These are phyloP conservation scores for Toxostoma redivivum DNA, from an alignment of 2,113 vertebrate species.

Conservation along the genomic window DNA sequence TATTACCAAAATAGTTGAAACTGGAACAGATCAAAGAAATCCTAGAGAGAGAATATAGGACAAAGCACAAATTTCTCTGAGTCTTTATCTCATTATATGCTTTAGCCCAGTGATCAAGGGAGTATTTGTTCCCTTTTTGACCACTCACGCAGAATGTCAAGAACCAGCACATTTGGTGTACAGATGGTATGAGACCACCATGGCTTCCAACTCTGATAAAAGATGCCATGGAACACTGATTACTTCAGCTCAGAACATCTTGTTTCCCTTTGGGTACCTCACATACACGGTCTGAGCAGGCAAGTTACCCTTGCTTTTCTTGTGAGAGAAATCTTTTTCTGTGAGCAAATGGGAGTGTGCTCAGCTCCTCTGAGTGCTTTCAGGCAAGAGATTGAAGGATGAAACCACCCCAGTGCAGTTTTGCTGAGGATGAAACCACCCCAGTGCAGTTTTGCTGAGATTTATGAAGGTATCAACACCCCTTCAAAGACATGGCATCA, in stretches of 20 bases:
- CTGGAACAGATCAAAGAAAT: background rate
- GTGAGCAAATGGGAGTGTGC: background rate
- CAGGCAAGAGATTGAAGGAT: background rate
- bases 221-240: background rate
- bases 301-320: background rate
- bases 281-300: background rate
- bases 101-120: conserved; percentile 1
- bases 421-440: background rate
- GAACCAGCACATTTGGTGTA: conserved; percentile 20
- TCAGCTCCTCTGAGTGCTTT: background rate
- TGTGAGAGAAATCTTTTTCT: background rate
- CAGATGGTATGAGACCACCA: conserved; percentile 1
- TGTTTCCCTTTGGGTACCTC: background rate
- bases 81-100: background rate
- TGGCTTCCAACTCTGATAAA: background rate
- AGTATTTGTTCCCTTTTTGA: conserved; percentile 11
- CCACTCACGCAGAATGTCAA: background rate
- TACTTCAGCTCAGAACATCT: background rate
- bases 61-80: background rate
- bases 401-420: background rate
- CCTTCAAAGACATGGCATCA: background rate
- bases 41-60: background rate
- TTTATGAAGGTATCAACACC: conserved; percentile 11
- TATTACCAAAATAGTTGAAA: background rate
- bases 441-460: background rate